These are phyloP conservation scores for Parnassius orleans DNA, from an alignment of 2,888 invertebrate species.

Conservation along the genomic window DNA sequence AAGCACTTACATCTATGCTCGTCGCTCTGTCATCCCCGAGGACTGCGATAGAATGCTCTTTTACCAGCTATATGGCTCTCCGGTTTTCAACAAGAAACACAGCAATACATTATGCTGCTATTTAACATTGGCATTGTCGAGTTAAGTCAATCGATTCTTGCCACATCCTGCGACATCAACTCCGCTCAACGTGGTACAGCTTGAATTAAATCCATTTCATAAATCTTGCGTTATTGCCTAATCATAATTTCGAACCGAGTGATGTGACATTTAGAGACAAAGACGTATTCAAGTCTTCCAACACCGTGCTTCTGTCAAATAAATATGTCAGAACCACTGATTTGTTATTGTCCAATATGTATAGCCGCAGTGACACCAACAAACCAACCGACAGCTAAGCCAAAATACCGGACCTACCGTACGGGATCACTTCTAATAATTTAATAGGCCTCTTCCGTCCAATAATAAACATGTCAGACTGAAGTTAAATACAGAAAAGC, in stretches of 20 bases:
- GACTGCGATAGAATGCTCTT: too few species aligned
- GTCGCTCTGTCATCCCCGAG: too few species aligned
- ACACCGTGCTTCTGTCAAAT: constrained; percentile 35
- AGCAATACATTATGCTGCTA: too few species aligned
- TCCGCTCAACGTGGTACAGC: too few species aligned
- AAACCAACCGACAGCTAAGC: constrained; percentile 53
- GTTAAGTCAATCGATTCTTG: too few species aligned
- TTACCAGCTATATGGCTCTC: too few species aligned
- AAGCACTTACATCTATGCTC: too few species aligned
- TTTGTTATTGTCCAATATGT: constrained; percentile 60
- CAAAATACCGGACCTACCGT: constrained; percentile 67
- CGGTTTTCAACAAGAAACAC: too few species aligned
- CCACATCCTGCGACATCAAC: too few species aligned
- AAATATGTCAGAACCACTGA: constrained; percentile 58
- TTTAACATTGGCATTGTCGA: too few species aligned
- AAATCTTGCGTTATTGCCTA: not conserved
- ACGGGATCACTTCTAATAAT: constrained; percentile 73
- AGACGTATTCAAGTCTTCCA: constrained; percentile 15
- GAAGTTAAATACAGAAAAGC: constrained; percentile 65
- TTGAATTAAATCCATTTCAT: not conserved
- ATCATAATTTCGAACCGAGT: constrained; percentile 2
- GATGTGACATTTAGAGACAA: constrained; percentile 14
- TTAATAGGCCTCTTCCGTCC: constrained; percentile 74
- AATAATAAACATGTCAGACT: constrained; percentile 77
- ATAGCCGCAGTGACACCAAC: constrained; percentile 46